phyloP scores from a whole-genome alignment of 1,140 invertebrate genomes.

The Drosophila navojoa region DNA sequence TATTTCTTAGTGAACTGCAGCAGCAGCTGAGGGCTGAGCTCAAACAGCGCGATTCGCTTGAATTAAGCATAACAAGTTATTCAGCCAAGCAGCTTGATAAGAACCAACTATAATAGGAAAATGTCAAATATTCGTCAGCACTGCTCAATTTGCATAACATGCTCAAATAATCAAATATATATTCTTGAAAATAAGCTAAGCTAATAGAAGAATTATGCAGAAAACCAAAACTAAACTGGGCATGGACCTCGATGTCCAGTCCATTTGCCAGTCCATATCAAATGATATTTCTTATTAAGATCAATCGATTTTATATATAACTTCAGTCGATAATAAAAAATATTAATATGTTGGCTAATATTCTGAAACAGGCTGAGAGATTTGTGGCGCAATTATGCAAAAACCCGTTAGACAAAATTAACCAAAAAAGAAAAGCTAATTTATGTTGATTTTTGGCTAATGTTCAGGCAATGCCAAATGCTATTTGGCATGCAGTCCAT shows the following conservation, averaged over 20 bases:
- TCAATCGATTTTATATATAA: slow-evolving; percentile 24
- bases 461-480: background rate
- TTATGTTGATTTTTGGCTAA: slow-evolving; percentile 29
- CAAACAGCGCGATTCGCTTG: background rate
- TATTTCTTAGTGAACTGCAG: background rate
- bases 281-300: slow-evolving; percentile 1
- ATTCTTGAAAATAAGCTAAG: background rate
- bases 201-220: slow-evolving; percentile 20
- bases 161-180: background rate
- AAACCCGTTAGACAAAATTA: slow-evolving; percentile 6
- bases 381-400: slow-evolving; percentile 7
- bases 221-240: background rate
- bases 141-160: slow-evolving; percentile 30
- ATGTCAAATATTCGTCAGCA: slow-evolving; percentile 15
- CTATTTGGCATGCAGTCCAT: slow-evolving; percentile 14
- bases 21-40: background rate
- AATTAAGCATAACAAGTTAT: slow-evolving; percentile 34
- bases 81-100: slow-evolving; percentile 8
- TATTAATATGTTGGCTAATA: background rate
- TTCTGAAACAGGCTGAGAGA: background rate
- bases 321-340: slow-evolving; percentile 10
- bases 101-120: slow-evolving; percentile 7
- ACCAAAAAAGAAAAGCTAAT: background rate
- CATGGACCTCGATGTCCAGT: background rate
- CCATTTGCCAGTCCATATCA: no score